These are phyloP conservation scores for Sterrhoptilus dennistouni DNA, from an alignment of 2,113 vertebrate species.

Conservation along the genomic window DNA sequence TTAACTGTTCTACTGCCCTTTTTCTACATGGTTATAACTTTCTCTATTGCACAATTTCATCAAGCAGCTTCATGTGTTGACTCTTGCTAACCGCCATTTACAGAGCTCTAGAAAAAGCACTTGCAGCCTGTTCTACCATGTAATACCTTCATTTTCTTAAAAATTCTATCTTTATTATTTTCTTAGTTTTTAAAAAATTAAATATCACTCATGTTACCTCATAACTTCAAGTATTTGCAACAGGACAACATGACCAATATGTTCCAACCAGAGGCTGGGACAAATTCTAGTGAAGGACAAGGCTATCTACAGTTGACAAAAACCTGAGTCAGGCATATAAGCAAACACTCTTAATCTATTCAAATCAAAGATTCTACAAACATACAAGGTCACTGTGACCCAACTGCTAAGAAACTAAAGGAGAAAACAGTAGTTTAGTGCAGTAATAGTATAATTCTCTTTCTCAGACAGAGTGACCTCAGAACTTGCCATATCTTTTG, in stretches of 20 bases:
- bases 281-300: not conserved
- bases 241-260: not conserved
- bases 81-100: not conserved
- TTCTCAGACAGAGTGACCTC: not conserved
- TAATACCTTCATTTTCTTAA: not conserved
- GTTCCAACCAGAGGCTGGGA: not conserved
- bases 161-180: not conserved
- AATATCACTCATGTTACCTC: not conserved
- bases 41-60: not conserved
- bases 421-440: not conserved
- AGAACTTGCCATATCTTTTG: not conserved
- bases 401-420: not conserved
- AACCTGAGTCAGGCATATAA: not conserved
- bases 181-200: not conserved
- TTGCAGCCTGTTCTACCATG: not conserved
- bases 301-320: slow-evolving; percentile 4
- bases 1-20: not conserved
- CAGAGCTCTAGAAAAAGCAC: not conserved
- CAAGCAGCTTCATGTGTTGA: not conserved
- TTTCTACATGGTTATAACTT: not conserved
- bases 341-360: not conserved
- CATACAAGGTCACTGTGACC: not conserved
- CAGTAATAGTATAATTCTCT: not conserved
- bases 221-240: not conserved
- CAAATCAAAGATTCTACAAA: slow-evolving; percentile 13